These are phyloP conservation scores for Pachypsylla venusta DNA, from an alignment of 1,140 invertebrate species.

Conservation along the genomic window DNA sequence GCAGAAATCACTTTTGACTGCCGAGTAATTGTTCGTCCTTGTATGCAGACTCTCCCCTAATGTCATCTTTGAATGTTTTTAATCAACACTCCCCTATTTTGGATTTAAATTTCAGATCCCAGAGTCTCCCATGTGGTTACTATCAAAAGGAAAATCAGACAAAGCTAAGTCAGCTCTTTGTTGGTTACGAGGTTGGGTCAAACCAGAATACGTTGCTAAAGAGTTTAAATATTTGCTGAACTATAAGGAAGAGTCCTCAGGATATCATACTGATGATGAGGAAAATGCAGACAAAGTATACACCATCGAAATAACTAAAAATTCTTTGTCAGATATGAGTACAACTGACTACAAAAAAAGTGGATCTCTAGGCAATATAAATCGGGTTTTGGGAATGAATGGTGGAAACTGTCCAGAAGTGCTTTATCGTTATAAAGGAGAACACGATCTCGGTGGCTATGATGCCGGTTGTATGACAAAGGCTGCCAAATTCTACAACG, in stretches of 20 bases:
- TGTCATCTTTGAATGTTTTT: too few relatives aligned
- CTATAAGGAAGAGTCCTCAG: slow-evolving; percentile 22
- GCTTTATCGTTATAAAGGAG: not conserved
- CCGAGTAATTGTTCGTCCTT: too few relatives aligned
- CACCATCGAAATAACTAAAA: not conserved
- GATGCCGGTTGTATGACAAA: not conserved
- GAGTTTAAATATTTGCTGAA: slow-evolving; percentile 33
- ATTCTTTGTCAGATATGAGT: not conserved
- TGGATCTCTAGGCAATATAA: too few relatives aligned
- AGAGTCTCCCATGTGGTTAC: slow-evolving; percentile 48
- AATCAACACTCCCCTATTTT: not conserved
- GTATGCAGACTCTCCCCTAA: too few relatives aligned
- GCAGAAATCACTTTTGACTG: too few relatives aligned
- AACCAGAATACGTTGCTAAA: slow-evolving; percentile 31
- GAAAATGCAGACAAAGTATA: slow-evolving; percentile 7
- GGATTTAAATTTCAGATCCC: too few relatives aligned
- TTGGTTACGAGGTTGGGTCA: slow-evolving; percentile 37
- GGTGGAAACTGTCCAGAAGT: too few relatives aligned
- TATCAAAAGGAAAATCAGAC: slow-evolving; percentile 34
- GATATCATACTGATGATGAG: too few relatives aligned
- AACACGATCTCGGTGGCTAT: not conserved
- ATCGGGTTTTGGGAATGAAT: too few relatives aligned
- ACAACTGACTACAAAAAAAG: too few relatives aligned
- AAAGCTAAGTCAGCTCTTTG: slow-evolving; percentile 35
- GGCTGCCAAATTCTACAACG: not conserved